A percentile compares a stretch with the other conserved stretches of the same genome.
Evolutionary conservation across 2,888 invertebrate genomes (phyloP).

Genomic region (Eupithecia subfuscata): DNA sequence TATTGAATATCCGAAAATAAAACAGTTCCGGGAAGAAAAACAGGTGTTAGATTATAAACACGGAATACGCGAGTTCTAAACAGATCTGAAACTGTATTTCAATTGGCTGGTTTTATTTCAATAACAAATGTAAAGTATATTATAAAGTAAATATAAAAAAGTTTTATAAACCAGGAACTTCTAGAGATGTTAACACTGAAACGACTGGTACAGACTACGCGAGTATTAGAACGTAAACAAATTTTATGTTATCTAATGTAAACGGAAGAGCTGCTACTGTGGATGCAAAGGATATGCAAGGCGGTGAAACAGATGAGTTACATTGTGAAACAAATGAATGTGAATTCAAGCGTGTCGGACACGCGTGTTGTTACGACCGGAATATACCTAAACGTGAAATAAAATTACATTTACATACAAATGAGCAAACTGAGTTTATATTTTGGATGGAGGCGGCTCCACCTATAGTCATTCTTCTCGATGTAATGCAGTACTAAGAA

Average conservation of each 20-base stretch:
- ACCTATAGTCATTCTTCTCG: neutral
- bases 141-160: neutral
- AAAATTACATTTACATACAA: neutral
- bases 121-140: neutral
- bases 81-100: neutral
- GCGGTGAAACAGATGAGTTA: slow-evolving; percentile 24
- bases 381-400: neutral
- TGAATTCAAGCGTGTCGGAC: slow-evolving; percentile 11
- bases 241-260: slow-evolving; percentile 41
- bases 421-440: neutral
- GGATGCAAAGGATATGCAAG: slow-evolving; percentile 31
- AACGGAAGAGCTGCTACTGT: slow-evolving; percentile 39
- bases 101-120: neutral
- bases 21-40: slow-evolving; percentile 25
- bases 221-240: slow-evolving; percentile 27
- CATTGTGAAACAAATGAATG: slow-evolving; percentile 21
- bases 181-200: neutral
- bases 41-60: slow-evolving; percentile 17
- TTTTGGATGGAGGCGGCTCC: too few species aligned
- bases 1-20: slow-evolving; percentile 19
- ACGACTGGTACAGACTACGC: neutral
- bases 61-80: slow-evolving; percentile 6
- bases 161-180: slow-evolving; percentile 2
- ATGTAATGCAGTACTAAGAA: neutral
- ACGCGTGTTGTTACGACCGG: neutral